These are phyloP conservation scores for Apamea monoglypha DNA, from an alignment of 2,888 invertebrate genomes.

Conservation along the genomic window DNA sequence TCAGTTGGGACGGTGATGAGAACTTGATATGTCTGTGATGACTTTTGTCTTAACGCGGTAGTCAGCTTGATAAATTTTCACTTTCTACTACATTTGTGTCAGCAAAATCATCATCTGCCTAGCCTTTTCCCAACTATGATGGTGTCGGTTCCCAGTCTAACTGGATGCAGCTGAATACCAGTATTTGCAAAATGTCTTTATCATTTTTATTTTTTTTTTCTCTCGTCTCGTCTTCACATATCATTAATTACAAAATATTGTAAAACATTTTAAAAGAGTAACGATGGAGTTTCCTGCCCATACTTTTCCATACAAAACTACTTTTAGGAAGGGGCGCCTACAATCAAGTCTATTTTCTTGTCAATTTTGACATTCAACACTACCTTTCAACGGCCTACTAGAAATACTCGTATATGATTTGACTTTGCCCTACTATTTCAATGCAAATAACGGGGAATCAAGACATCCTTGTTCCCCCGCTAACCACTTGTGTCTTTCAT, in stretches of 20 bases:
- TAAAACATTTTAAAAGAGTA: neutral
- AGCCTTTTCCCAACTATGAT: no score
- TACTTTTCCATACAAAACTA: no score
- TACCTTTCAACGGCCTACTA: no score
- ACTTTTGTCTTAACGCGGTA: neutral
- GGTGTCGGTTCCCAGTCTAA: no score
- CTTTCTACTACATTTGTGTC: neutral
- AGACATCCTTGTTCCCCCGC: slow-evolving; percentile 19
- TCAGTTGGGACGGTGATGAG: slow-evolving; percentile 17
- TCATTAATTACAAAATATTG: neutral
- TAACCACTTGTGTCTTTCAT: neutral
- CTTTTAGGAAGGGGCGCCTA: no score
- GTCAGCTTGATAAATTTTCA: neutral
- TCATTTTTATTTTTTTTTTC: no score
- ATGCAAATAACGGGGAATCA: neutral
- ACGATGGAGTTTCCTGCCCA: neutral
- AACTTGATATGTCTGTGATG: slow-evolving; percentile 19
- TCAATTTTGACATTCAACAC: neutral
- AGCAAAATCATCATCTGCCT: no score
- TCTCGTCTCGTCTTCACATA: no score
- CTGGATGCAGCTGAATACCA: no score
- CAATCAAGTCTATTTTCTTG: neutral
- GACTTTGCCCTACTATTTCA: neutral
- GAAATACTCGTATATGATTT: neutral
- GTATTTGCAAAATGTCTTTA: no score